phyloP scores from a whole-genome alignment of 2,113 vertebrate genomes.

The Baryphthengus martii region DNA sequence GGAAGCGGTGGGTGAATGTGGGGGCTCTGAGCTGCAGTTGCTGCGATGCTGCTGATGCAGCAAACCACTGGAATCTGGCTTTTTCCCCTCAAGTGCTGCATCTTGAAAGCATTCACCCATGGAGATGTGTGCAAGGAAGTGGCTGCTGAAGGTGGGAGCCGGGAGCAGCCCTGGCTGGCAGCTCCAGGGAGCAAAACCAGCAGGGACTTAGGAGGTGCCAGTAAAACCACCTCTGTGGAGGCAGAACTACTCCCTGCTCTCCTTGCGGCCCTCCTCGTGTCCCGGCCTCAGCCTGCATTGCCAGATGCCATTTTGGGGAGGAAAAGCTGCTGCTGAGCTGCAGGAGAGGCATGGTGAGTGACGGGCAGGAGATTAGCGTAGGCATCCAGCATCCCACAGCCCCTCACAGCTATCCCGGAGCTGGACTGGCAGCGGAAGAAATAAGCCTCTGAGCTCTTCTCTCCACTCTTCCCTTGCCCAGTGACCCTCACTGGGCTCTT shows the following conservation, averaged over 20 bases:
- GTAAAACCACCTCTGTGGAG: not conserved
- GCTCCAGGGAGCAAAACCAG: not conserved
- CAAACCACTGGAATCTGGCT: not conserved
- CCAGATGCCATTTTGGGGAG: fast-evolving
- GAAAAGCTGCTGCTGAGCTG: not conserved
- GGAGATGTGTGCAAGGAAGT: not conserved
- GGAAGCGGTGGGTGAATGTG: fast-evolving
- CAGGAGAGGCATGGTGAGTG: fast-evolving
- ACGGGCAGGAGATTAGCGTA: not conserved
- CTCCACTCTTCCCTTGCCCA: not conserved
- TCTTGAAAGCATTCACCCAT: fast-evolving
- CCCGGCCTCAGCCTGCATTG: fast-evolving
- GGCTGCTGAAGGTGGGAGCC: not conserved
- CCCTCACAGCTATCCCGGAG: not conserved
- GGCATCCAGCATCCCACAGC: not conserved
- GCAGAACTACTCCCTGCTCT: not conserved
- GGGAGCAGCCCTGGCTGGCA: not conserved
- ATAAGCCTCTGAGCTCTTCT: not conserved
- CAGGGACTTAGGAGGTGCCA: fast-evolving
- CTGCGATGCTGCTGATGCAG: not conserved
- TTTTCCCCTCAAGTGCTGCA: not conserved
- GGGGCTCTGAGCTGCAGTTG: not conserved
- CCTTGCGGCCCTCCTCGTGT: not conserved
- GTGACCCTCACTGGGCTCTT: not conserved
- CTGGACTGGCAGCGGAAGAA: not conserved